phyloP scores from a whole-genome alignment of 2,113 vertebrate genomes.

The Brachypodius melanocephalos region DNA sequence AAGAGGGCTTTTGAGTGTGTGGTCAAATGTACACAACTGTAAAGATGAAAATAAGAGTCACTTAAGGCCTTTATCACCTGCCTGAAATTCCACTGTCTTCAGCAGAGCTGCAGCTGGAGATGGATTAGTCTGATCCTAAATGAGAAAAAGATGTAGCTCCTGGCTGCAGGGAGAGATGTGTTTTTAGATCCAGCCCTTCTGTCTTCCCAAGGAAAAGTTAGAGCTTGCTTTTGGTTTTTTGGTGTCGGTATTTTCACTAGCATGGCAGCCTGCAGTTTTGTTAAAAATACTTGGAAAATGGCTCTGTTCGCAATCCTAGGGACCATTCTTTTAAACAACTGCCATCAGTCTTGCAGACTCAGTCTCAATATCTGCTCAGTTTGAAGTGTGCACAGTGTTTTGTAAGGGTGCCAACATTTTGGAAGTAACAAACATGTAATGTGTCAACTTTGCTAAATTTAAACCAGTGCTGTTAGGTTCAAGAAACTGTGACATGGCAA shows the following conservation, averaged over 20 bases:
- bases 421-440: neutral
- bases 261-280: neutral
- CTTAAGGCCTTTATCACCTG: neutral
- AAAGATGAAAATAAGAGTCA: neutral
- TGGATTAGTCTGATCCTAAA: neutral
- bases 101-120: neutral
- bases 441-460: neutral
- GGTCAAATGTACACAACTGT: neutral
- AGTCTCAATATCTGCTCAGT: neutral
- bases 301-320: neutral
- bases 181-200: neutral
- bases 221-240: neutral
- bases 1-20: neutral
- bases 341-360: neutral
- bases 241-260: neutral
- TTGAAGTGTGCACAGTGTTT: neutral
- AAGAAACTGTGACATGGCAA: neutral
- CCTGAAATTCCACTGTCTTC: neutral
- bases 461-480: neutral
- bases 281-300: neutral
- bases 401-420: neutral
- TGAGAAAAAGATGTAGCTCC: neutral
- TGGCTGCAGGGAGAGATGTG: neutral
- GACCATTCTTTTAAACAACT: neutral
- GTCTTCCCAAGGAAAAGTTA: neutral